Conservation (phyloP, 2,888 invertebrate genomes). For the Disparrhopalites patrizii region DNA sequence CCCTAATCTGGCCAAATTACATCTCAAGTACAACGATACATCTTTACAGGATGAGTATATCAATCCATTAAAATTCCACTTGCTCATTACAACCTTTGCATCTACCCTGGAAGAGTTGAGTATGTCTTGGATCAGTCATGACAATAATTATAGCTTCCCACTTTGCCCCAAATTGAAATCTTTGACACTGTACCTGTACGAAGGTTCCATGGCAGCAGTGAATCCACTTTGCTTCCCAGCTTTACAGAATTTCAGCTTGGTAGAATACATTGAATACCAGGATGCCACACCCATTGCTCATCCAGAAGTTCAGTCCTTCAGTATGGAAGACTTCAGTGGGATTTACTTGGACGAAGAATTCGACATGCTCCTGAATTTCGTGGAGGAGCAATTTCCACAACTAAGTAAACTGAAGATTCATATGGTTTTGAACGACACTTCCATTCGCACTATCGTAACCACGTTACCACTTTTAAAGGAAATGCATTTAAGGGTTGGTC, state of each 20-base stretch:
- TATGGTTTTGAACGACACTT: slow-evolving; percentile 12
- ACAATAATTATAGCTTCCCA: background rate
- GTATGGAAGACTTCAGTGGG: slow-evolving; percentile 22
- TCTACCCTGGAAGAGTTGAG: background rate
- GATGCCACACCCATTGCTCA: background rate
- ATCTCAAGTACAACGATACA: slow-evolving; percentile 15
- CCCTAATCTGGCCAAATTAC: slow-evolving; percentile 9
- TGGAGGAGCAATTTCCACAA: slow-evolving; percentile 14
- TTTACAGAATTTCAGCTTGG: slow-evolving; percentile 3
- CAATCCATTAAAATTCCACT: background rate
- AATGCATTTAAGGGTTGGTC: slow-evolving; percentile 4
- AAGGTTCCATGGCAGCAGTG: slow-evolving; percentile 11
- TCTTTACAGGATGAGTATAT: background rate
- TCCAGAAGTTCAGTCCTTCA: slow-evolving; percentile 11
- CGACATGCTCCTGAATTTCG: slow-evolving; percentile 18
- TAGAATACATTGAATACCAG: slow-evolving; percentile 19
- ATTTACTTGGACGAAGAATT: slow-evolving; percentile 19
- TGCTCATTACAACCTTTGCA: slow-evolving; percentile 7
- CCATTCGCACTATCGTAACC: slow-evolving; percentile 5
- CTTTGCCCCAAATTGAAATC: slow-evolving; percentile 5
- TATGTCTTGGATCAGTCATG: slow-evolving; percentile 10
- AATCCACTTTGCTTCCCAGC: background rate
- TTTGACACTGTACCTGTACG: slow-evolving; percentile 15
- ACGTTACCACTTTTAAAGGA: slow-evolving; percentile 2
- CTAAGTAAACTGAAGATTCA: slow-evolving; percentile 1